Evolutionary conservation across 2,797 vertebrate species (phyloP), one percentile per base, ranked within the genome.

Genomic region (Aselliscus stoliczkanus): DNA sequence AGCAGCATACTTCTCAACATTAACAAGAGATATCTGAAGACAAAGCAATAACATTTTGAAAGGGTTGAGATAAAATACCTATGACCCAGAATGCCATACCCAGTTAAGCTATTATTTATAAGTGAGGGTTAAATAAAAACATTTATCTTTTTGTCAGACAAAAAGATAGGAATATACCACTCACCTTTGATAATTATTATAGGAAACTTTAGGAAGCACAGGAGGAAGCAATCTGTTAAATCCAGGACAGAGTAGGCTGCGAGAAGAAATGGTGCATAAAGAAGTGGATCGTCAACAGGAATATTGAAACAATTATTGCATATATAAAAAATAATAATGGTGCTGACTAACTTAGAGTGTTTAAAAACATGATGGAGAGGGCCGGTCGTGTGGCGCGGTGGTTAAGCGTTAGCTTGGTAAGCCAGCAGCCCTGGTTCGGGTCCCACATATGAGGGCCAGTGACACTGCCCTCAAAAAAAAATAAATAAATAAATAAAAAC

Each of bases 171-270:
- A 91, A 81, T 72, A 89, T 81, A 65, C n/a, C 20, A 86, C 42
- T 81, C 17, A 54, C 37, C 17, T 92, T 50, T 89, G 34, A 65
- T 76, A 82, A 88, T 54, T 47, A 72, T 86, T 90, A 60, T 34
- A 72, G 64, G 27, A 80, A 62, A 4, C 75, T 84, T 20, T 39
- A 72, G 47, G 47, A 65, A 44, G 31, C 86, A 44, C 14, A 76
- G 39, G 69, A 91, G 65, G 37, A 82, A 34, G 29, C 76, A 77
- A 37, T 82, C 39, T 82, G n/a, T 92, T 94, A 92, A 94, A 58
- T 56, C 65, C 50, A 44, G 73, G 20, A 69, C 17, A 62, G n/a
- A 77, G 29, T 72, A 54, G 75, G 31, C 20, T 20, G 31, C 20
- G 52, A n/a, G 67, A 65, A 76, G 62, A 86, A 90, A 56, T 72